These are phyloP conservation scores for Carassius gibelio DNA, from an alignment of 2,113 vertebrate genomes.

Conservation along the genomic window DNA sequence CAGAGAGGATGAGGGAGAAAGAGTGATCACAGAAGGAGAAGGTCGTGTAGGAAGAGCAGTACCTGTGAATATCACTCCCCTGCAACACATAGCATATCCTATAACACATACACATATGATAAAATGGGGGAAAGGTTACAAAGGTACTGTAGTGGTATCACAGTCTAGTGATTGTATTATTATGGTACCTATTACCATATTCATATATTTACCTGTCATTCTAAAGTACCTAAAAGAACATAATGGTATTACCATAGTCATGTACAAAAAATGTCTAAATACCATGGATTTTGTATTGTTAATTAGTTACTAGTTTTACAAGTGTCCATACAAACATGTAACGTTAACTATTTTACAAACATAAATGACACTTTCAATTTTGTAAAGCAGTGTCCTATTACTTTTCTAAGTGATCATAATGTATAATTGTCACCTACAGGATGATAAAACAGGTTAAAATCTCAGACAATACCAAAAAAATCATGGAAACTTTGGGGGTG, in stretches of 20 bases:
- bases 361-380: too few relatives aligned
- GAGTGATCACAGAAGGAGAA: constrained; percentile 1
- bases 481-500: neutral
- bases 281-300: neutral
- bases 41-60: constrained; percentile 46
- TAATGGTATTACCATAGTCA: neutral
- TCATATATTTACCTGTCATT: neutral
- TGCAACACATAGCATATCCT: constrained; percentile 26
- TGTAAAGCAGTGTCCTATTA: too few relatives aligned
- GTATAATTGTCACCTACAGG: neutral
- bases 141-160: neutral
- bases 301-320: neutral
- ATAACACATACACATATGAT: neutral
- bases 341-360: too few relatives aligned
- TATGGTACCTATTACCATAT: neutral
- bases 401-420: too few relatives aligned
- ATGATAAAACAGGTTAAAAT: neutral
- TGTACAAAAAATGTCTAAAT: neutral
- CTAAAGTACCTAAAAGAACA: neutral
- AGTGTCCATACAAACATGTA: neutral
- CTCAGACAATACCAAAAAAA: neutral
- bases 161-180: neutral
- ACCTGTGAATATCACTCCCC: constrained; percentile 42
- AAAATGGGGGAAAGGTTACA: neutral
- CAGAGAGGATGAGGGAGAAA: constrained; percentile 8